Evolutionary conservation across 2,888 invertebrate genomes (phyloP), one percentile per base, ranked within the genome.

Genomic region (Pyrrhosoma nymphula): DNA sequence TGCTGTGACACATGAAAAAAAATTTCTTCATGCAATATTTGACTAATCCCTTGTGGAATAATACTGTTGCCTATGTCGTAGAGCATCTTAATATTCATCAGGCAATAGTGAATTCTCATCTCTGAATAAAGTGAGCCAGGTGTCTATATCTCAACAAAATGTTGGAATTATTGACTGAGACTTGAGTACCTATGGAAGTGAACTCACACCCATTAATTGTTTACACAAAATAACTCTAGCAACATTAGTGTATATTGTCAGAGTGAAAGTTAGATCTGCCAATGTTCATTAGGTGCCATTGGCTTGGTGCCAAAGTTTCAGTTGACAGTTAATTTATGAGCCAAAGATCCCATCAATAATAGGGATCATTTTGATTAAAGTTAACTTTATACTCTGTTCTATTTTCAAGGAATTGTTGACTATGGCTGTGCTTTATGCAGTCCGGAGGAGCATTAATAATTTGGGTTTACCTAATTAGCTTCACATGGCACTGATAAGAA

Each of bases 341-440:
- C 35, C 82, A 82, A 35, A n/a, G 82, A 35, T 82, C 18, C 35
- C 30, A 16, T 1, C 35, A 35, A 82, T 82, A 47, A 10, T 90
- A 26, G 55, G n/a, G n/a, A 16, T 12, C 69, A 35, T 91, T 26
- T 39, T 60, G 30, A 35, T 35, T 20, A 14, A 93, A 26, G 14
- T 75, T 93, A 63, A 20, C n/a, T 69, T 69, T 23, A 16, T 93
- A 35, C 93, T 47, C 75, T 93, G 69, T 39, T 69, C 69, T 39
- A 20, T 69, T 39, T 69, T 55, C 26, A 75, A n/a, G 55, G 55
- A 93, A 20, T 23, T 93, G 69, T 69, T 55, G 63, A 69, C 69
- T 75, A 47, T 93, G 93, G 93, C 93, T 93, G 93, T 93, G 93
- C 93, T 75, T 35, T 47, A 93, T 89, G 39, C 69, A 93, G 47